Evolutionary conservation across 2,113 vertebrate genomes (phyloP).

Genomic region (Pantherophis guttatus): DNA sequence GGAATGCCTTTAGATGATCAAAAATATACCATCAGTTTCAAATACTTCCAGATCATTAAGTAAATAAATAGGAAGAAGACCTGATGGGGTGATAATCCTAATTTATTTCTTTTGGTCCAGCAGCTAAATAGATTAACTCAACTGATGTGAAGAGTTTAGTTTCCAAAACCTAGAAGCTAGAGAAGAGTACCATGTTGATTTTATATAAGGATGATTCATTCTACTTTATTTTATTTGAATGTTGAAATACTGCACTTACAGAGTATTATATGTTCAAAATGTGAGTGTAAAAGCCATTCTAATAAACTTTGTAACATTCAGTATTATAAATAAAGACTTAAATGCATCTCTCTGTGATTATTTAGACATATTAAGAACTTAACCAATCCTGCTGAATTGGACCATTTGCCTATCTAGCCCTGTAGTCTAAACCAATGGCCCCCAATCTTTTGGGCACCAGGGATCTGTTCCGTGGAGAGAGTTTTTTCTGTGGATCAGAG

Average conservation of each 20-base stretch:
- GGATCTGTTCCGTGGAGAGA: too few species aligned
- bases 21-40: not conserved
- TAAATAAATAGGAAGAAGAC: not conserved
- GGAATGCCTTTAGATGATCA: too few species aligned
- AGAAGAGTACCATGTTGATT: not conserved
- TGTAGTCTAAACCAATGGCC: too few species aligned
- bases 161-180: not conserved
- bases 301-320: not conserved
- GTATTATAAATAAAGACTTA: too few species aligned
- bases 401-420: too few species aligned
- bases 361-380: too few species aligned
- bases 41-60: not conserved
- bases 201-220: not conserved
- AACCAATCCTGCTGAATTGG: too few species aligned
- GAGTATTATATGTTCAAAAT: not conserved
- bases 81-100: not conserved
- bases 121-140: not conserved
- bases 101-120: not conserved
- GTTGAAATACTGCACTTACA: not conserved
- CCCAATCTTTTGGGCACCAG: too few species aligned
- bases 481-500: too few species aligned
- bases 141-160: not conserved
- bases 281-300: not conserved
- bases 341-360: too few species aligned
- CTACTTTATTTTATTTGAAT: not conserved